Conservation (phyloP, 1,140 invertebrate genomes). For the Cyclina sinensis region DNA sequence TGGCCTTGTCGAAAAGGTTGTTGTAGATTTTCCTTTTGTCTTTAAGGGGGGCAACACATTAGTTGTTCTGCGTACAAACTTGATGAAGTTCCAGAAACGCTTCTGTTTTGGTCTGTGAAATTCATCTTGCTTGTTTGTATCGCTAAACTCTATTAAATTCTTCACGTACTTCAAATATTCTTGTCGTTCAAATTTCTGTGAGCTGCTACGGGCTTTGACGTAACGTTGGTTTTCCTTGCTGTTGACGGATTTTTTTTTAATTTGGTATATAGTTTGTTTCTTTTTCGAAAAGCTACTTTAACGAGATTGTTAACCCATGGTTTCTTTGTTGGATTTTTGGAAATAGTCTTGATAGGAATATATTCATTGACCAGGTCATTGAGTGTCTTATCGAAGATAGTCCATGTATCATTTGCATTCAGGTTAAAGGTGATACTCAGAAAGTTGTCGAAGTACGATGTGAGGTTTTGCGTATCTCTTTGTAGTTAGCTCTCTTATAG, state of each 20-base stretch:
- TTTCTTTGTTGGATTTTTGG: not conserved
- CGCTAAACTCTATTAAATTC: not conserved
- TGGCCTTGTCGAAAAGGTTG: conserved; percentile 37
- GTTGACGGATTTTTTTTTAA: conserved; percentile 7
- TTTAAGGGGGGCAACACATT: not conserved
- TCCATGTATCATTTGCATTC: not conserved
- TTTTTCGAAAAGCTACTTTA: not conserved
- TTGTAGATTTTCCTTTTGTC: conserved; percentile 34
- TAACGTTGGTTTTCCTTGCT: not conserved
- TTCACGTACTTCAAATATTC: conserved; percentile 1
- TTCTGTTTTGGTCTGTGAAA: not conserved
- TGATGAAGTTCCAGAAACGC: conserved; percentile 6
- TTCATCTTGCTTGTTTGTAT: too few relatives aligned
- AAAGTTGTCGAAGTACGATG: not conserved
- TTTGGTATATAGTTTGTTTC: not conserved
- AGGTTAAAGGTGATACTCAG: not conserved
- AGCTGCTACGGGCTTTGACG: not conserved
- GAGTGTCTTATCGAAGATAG: not conserved
- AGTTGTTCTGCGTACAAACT: not conserved
- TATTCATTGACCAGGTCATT: not conserved
- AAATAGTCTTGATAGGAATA: not conserved
- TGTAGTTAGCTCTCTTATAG: conserved; percentile 2
- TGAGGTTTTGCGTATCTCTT: not conserved
- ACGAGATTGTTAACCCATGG: conserved; percentile 18
- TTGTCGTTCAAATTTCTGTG: not conserved